These are phyloP conservation scores for Ophioninae sp. DNA, from an alignment of 2,888 invertebrate genomes.

Conservation along the genomic window DNA sequence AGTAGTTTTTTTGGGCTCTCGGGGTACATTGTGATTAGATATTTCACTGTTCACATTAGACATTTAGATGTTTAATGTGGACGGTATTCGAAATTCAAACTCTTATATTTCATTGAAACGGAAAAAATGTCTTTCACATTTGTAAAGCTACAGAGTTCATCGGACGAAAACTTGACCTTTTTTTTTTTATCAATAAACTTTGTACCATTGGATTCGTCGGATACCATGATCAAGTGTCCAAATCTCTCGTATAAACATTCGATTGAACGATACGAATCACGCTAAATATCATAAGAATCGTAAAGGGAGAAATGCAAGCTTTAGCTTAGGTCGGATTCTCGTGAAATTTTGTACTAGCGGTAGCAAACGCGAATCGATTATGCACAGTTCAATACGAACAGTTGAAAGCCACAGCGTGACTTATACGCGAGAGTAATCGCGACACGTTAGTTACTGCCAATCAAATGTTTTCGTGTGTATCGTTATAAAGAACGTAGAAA, in stretches of 20 bases:
- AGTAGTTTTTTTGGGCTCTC: not conserved
- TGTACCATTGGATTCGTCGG: constrained; percentile 10
- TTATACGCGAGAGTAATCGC: constrained; percentile 9
- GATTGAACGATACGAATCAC: not conserved
- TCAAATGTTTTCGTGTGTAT: constrained; percentile 29
- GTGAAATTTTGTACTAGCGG: not conserved
- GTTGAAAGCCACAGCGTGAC: not conserved
- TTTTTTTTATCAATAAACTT: constrained; percentile 12
- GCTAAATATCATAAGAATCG: not conserved
- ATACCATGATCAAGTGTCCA: constrained; percentile 1
- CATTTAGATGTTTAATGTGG: not conserved
- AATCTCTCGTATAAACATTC: not conserved
- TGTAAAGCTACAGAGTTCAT: not conserved
- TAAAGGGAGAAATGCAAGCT: not conserved
- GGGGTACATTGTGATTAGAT: not conserved
- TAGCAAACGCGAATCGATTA: constrained; percentile 27
- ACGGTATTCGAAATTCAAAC: not conserved
- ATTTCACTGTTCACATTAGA: no score
- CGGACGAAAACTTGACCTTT: not conserved
- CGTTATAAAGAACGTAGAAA: not conserved
- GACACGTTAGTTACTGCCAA: constrained; percentile 17
- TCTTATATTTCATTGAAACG: not conserved
- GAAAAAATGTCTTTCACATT: not conserved
- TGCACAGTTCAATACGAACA: constrained; percentile 6
- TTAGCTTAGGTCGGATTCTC: not conserved